phyloP scores from a whole-genome alignment of 2,888 invertebrate species.

The Cheilosia vernalis region DNA sequence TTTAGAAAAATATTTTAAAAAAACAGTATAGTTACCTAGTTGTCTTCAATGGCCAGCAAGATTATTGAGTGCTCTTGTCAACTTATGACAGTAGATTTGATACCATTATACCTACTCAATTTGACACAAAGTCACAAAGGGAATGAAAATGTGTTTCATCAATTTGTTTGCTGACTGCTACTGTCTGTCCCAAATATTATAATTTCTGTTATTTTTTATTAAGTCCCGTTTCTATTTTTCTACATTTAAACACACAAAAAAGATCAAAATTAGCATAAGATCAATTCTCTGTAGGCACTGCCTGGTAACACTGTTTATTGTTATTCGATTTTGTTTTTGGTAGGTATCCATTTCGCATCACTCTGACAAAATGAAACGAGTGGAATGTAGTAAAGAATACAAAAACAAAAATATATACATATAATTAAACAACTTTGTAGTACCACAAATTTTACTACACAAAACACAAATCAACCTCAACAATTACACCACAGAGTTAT shows the following conservation, averaged over 20 bases:
- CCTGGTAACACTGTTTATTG: conserved; percentile 60
- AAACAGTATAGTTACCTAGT: too few species aligned
- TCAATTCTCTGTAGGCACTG: not conserved
- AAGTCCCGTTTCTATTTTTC: too few species aligned
- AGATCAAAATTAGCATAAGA: not conserved
- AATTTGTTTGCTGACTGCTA: too few species aligned
- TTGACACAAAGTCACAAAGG: too few species aligned
- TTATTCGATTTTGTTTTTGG: conserved; percentile 72
- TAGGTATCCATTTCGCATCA: conserved; percentile 60
- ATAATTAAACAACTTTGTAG: conserved; percentile 45
- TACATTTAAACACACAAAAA: not conserved
- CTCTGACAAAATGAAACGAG: conserved; percentile 67
- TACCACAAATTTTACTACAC: conserved; percentile 1
- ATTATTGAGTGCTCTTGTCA: too few species aligned
- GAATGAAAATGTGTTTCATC: too few species aligned
- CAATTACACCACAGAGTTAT: conserved; percentile 5
- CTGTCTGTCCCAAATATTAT: too few species aligned
- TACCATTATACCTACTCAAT: too few species aligned
- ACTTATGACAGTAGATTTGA: too few species aligned
- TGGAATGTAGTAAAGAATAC: conserved; percentile 8
- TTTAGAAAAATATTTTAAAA: too few species aligned
- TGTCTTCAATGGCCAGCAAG: too few species aligned
- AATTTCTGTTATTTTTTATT: too few species aligned
- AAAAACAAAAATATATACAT: conserved; percentile 15
- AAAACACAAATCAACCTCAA: conserved; percentile 21